phyloP scores from a whole-genome alignment of 2,113 vertebrate genomes.

The Hypomesus transpacificus region DNA sequence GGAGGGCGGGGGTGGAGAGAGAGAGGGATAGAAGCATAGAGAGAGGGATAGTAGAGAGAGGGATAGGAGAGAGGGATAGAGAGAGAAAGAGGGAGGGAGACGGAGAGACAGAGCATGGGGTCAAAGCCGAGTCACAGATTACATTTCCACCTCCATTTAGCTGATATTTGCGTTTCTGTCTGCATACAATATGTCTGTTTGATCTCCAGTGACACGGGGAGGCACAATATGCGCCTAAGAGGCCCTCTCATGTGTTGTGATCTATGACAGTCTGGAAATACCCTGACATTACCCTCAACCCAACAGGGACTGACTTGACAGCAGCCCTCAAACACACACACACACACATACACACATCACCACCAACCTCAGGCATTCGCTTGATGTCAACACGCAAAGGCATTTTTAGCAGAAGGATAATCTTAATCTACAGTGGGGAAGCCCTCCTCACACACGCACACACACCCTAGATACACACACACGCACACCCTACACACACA shows the following conservation, averaged over 20 bases:
- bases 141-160: conserved; percentile 60
- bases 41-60: not conserved
- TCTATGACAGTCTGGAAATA: conserved; percentile 56
- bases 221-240: conserved; percentile 44
- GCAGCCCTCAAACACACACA: conserved; percentile 6
- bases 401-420: conserved; percentile 30
- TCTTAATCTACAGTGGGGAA: conserved; percentile 34
- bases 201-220: conserved; percentile 60
- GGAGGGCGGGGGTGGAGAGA: not conserved
- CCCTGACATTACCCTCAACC: conserved; percentile 51
- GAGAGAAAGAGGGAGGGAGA: not conserved
- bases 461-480: conserved; percentile 12
- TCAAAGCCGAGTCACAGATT: conserved; percentile 36
- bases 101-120: not conserved
- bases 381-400: not conserved
- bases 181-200: conserved; percentile 52
- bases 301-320: conserved; percentile 42
- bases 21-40: not conserved
- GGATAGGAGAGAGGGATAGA: not conserved
- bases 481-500: conserved; percentile 4
- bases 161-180: conserved; percentile 63
- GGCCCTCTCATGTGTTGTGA: conserved; percentile 48
- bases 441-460: conserved; percentile 11
- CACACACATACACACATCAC: conserved; percentile 11
- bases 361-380: not conserved